phyloP scores from a whole-genome alignment of 2,113 vertebrate genomes.

The Coreoperca whiteheadi region DNA sequence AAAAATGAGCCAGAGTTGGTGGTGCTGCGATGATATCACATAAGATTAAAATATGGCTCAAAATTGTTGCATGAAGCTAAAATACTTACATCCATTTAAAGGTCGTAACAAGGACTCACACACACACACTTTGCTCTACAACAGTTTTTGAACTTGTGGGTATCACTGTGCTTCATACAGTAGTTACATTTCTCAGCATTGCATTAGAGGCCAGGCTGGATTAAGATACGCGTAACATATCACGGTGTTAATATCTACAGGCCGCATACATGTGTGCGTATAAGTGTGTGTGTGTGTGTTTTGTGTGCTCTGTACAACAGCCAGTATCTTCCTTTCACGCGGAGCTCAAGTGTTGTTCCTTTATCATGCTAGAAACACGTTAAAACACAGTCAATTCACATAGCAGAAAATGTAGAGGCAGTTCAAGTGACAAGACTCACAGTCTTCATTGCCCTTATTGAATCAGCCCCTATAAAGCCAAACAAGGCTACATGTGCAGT shows the following conservation, averaged over 20 bases:
- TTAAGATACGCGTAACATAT: conserved; percentile 49
- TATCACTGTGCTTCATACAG: conserved; percentile 60
- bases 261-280: conserved; percentile 31
- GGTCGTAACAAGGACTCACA: conserved; percentile 46
- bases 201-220: conserved; percentile 63
- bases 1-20: conserved; percentile 31
- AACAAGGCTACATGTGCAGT: conserved; percentile 59
- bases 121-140: conserved; percentile 50
- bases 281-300: conserved; percentile 28
- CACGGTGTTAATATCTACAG: conserved; percentile 62
- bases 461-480: conserved; percentile 51
- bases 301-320: conserved; percentile 63
- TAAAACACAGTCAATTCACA: conserved; percentile 48
- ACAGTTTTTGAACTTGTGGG: conserved; percentile 43
- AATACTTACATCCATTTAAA: conserved; percentile 55
- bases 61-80: conserved; percentile 55
- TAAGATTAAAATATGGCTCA: conserved; percentile 61
- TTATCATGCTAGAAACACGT: conserved; percentile 54
- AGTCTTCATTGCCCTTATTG: conserved; percentile 40
- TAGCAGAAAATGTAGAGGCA: conserved; percentile 35
- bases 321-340: conserved; percentile 27
- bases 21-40: conserved; percentile 31
- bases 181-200: conserved; percentile 47
- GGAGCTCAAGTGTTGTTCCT: conserved; percentile 38
- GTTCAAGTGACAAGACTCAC: conserved; percentile 33